Conservation (phyloP, 2,113 vertebrate species). For the Podarcis cretensis region DNA sequence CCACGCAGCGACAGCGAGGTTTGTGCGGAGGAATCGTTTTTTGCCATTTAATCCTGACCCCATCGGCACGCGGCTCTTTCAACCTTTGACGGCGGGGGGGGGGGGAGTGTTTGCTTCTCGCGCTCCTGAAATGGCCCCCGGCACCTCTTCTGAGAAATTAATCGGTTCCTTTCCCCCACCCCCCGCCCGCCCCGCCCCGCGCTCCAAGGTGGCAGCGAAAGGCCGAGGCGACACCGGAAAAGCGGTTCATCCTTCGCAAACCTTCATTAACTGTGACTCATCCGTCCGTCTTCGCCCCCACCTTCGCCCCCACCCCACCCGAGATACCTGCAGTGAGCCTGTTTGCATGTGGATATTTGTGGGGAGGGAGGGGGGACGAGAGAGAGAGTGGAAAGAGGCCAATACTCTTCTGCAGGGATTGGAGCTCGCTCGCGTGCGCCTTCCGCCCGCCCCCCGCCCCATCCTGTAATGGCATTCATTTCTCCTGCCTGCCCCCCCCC, state of each 20-base stretch:
- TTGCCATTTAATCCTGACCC: no score
- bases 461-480: neutral
- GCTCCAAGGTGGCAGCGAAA: neutral
- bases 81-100: no score
- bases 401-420: neutral
- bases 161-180: no score
- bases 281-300: neutral
- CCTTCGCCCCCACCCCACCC: neutral
- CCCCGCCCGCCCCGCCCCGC: no score
- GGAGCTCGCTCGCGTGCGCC: neutral
- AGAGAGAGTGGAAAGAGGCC: neutral
- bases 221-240: neutral
- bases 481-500: no score
- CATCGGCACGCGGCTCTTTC: no score
- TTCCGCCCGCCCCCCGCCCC: no score
- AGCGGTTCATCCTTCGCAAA: neutral
- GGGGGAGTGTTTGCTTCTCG: no score
- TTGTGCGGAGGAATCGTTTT: no score
- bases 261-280: constrained; percentile 16
- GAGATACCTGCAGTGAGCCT: neutral
- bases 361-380: neutral
- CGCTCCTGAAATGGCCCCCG: neutral
- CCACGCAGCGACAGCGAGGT: neutral
- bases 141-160: neutral
- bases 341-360: no score